Conservation (phyloP, 2,888 invertebrate species). For the Apoderus coryli region DNA sequence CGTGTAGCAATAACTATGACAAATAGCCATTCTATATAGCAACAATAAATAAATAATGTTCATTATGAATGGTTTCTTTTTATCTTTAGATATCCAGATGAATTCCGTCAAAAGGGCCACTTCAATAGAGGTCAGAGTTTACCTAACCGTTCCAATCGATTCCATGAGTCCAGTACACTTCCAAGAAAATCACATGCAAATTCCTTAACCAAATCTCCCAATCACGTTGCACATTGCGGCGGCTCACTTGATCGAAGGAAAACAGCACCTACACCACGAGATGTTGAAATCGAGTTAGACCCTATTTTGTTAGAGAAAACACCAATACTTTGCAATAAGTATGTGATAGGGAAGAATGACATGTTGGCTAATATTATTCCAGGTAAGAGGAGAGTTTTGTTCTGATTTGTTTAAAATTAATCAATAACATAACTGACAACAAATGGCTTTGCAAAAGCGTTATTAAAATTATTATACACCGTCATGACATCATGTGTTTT, state of each 20-base stretch:
- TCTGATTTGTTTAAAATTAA: background rate
- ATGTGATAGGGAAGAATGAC: conserved; percentile 42
- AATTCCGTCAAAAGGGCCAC: too few species aligned
- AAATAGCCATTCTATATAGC: too few species aligned
- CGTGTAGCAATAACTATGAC: too few species aligned
- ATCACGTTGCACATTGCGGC: conserved; percentile 10
- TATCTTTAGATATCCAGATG: conserved; percentile 12
- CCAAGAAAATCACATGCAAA: too few species aligned
- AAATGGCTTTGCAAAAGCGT: too few species aligned
- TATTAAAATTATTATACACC: too few species aligned
- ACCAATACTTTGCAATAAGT: conserved; percentile 56
- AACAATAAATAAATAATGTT: too few species aligned
- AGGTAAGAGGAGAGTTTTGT: conserved; percentile 17
- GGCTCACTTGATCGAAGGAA: conserved; percentile 10
- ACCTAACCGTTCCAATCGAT: conserved; percentile 10
- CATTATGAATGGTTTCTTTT: background rate
- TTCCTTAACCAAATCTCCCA: too few species aligned
- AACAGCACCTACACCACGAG: too few species aligned
- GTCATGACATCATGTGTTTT: too few species aligned
- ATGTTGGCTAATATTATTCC: conserved; percentile 25
- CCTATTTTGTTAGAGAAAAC: conserved; percentile 34
- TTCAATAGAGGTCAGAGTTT: conserved; percentile 9
- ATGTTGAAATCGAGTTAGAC: conserved; percentile 28
- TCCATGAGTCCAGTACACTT: too few species aligned
- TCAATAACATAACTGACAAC: too few species aligned